A percentile compares a stretch with the other conserved stretches of the same genome.
Conservation (phyloP, 2,113 vertebrate species). For the Halcyon senegalensis region DNA sequence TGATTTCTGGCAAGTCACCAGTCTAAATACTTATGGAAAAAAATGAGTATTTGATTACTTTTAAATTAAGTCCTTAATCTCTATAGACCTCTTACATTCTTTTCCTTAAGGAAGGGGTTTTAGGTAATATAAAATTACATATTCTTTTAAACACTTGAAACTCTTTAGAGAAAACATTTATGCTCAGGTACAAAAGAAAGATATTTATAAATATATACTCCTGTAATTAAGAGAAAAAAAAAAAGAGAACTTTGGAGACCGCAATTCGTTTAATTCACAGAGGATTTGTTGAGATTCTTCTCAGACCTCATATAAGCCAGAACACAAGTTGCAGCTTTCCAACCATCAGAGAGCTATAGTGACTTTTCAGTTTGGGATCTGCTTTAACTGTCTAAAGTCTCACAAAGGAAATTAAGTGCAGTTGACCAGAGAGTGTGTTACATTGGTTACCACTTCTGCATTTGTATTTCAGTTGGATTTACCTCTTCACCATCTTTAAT, state of each 20-base stretch:
- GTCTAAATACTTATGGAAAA: neutral
- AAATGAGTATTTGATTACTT: conserved; percentile 11
- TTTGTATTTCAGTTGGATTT: neutral
- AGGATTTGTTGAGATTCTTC: neutral
- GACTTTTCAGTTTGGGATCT: neutral
- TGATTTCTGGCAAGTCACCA: neutral
- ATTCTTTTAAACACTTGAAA: neutral
- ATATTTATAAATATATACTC: neutral
- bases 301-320: neutral
- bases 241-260: neutral
- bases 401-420: conserved; percentile 34
- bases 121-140: neutral
- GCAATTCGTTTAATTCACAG: neutral
- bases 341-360: neutral
- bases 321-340: neutral
- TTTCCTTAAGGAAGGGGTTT: neutral
- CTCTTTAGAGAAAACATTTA: conserved; percentile 14
- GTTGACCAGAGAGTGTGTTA: neutral
- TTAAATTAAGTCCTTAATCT: conserved; percentile 1
- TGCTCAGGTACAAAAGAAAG: neutral
- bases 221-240: neutral
- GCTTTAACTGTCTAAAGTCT: neutral
- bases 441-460: neutral
- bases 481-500: neutral
- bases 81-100: neutral